phyloP scores from a whole-genome alignment of 2,113 vertebrate species.

The Phalacrocorax brasilianus region DNA sequence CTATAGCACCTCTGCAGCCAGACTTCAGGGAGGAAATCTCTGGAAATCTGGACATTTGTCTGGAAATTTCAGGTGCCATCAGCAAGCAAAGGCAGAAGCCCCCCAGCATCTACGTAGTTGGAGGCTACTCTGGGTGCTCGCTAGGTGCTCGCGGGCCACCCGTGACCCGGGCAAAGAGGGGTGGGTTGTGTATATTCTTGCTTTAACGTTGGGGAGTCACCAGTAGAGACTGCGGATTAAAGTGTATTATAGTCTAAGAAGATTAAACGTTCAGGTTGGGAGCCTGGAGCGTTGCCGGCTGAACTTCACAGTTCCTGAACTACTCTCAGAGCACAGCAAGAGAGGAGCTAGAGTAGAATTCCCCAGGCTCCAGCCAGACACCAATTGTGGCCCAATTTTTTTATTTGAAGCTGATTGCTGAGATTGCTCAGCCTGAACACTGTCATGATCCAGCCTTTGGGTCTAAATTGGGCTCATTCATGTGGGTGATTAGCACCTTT shows the following conservation, averaged over 20 bases:
- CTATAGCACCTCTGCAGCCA: not conserved
- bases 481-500: not conserved
- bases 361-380: not conserved
- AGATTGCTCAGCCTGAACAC: not conserved
- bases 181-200: not conserved
- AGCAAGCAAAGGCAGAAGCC: not conserved
- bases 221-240: not conserved
- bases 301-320: not conserved
- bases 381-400: not conserved
- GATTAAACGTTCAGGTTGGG: not conserved
- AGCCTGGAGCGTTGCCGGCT: not conserved
- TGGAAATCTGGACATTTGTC: too few relatives aligned
- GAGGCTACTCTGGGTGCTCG: not conserved
- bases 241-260: not conserved
- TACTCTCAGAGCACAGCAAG: not conserved
- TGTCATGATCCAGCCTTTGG: not conserved
- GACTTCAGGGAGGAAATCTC: too few relatives aligned
- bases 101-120: accelerated
- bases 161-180: not conserved
- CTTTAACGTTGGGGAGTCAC: not conserved
- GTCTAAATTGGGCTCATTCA: not conserved
- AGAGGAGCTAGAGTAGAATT: not conserved
- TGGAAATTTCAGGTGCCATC: not conserved
- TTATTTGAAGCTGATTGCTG: not conserved
- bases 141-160: not conserved